These are phyloP conservation scores for Noctua pronuba DNA, from an alignment of 2,888 invertebrate species.

Conservation along the genomic window DNA sequence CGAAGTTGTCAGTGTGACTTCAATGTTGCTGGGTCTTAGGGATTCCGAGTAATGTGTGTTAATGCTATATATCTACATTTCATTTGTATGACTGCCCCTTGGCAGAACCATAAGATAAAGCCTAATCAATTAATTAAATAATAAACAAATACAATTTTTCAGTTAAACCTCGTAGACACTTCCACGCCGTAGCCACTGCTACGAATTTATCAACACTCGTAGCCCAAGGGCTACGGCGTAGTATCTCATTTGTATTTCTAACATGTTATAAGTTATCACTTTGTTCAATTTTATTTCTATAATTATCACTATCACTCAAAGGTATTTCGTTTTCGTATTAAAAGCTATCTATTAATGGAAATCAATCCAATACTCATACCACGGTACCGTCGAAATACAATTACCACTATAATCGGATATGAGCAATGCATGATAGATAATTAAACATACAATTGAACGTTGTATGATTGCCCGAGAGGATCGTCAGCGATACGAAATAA, in stretches of 20 bases:
- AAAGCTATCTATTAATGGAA: not conserved
- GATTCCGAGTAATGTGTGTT: not conserved
- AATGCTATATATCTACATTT: not conserved
- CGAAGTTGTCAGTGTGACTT: conserved; percentile 7
- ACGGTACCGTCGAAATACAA: not conserved
- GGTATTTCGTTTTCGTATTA: not conserved
- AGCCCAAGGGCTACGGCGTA: conserved; percentile 7
- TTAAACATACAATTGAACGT: conserved; percentile 62
- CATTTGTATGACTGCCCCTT: not conserved
- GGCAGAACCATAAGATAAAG: not conserved
- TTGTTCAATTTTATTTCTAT: not conserved
- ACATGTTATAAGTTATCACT: not conserved
- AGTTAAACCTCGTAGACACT: not conserved
- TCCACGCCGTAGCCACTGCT: not conserved
- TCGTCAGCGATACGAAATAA: conserved; percentile 52
- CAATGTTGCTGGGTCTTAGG: conserved; percentile 2
- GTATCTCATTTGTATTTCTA: not conserved
- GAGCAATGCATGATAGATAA: conserved; percentile 39
- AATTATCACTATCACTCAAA: not conserved
- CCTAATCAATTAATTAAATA: too few relatives aligned
- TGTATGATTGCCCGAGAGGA: conserved; percentile 47
- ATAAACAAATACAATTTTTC: not conserved
- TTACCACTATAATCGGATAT: conserved; percentile 30
- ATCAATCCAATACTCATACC: conserved; percentile 3
- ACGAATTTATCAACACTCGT: not conserved